phyloP scores from a whole-genome alignment of 2,888 invertebrate species.

The Agrenia bidenticulata region DNA sequence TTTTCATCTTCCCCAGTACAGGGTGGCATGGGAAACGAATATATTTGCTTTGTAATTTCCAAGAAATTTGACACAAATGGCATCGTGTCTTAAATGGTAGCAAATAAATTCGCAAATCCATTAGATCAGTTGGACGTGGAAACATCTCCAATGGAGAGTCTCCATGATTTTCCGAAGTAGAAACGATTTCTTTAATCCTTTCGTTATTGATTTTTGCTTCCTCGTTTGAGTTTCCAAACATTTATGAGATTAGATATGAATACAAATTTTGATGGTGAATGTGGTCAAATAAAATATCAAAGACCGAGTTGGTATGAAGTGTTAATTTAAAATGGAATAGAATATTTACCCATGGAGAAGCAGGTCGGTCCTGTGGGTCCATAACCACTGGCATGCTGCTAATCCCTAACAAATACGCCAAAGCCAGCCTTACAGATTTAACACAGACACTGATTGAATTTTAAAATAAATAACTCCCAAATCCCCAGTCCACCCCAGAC shows the following conservation, averaged over 20 bases:
- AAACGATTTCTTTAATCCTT: too few relatives aligned
- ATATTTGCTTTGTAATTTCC: background rate
- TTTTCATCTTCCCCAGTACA: too few relatives aligned
- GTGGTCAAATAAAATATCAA: too few relatives aligned
- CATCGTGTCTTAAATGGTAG: background rate
- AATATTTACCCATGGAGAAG: slow-evolving; percentile 52
- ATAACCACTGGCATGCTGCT: slow-evolving; percentile 53
- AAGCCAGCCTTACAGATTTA: slow-evolving; percentile 46
- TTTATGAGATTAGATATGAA: too few relatives aligned
- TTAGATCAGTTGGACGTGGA: background rate
- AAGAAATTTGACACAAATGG: background rate
- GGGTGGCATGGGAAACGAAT: background rate
- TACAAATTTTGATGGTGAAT: too few relatives aligned
- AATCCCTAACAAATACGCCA: slow-evolving; percentile 37
- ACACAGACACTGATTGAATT: slow-evolving; percentile 9
- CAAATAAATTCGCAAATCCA: background rate
- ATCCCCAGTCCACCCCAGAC: too few relatives aligned
- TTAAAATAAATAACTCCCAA: too few relatives aligned
- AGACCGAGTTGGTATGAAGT: too few relatives aligned
- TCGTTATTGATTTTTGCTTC: too few relatives aligned
- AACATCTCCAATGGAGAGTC: too few relatives aligned
- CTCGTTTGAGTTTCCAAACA: too few relatives aligned
- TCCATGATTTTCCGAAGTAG: too few relatives aligned
- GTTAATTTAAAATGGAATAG: background rate
- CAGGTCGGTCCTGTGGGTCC: slow-evolving; percentile 52